phyloP scores from a whole-genome alignment of 2,797 vertebrate genomes.

The Momotus momota region DNA sequence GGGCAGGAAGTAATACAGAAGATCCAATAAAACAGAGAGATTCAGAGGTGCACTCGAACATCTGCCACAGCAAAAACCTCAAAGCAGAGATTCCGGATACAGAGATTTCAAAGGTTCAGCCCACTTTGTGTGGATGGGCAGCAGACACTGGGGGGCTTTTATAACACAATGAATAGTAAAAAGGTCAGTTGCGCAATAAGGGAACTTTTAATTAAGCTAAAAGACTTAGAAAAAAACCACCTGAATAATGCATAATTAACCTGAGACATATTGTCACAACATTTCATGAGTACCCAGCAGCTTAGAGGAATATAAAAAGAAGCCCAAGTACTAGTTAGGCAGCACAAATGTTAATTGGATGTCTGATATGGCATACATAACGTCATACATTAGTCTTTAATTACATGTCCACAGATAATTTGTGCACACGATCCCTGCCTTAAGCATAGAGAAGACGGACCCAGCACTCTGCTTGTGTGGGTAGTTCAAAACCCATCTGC shows the following conservation, averaged over 20 bases:
- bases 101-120: neutral
- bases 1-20: neutral
- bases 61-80: neutral
- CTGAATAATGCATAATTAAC: neutral
- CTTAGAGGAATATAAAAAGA: neutral
- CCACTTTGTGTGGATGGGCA: neutral
- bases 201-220: neutral
- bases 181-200: neutral
- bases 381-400: neutral
- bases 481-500: neutral
- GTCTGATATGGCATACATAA: neutral
- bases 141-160: neutral
- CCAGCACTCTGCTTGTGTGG: neutral
- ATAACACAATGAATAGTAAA: neutral
- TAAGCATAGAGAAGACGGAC: neutral
- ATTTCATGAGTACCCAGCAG: neutral
- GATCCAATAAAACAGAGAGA: neutral
- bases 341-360: neutral
- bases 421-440: neutral
- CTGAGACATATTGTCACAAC: neutral
- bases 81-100: neutral
- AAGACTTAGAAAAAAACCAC: neutral
- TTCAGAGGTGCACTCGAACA: neutral
- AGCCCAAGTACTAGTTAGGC: neutral
- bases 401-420: neutral